Evolutionary conservation across 2,113 vertebrate species (phyloP), one percentile per base, ranked within the genome.

Genomic region (Scalopus aquaticus): DNA sequence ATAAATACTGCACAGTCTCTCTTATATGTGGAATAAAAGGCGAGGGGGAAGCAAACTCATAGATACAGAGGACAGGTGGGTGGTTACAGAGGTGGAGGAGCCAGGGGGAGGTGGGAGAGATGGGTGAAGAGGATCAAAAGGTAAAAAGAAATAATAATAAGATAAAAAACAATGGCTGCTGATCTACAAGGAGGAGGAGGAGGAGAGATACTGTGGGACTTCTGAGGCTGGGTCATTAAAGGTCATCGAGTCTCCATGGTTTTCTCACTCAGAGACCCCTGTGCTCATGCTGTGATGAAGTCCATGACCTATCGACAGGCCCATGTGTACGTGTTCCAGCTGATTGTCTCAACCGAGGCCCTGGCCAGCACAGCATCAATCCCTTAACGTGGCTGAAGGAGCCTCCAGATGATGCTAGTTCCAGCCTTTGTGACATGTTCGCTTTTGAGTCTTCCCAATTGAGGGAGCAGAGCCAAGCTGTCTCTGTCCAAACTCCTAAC

Each of bases 351-450:
- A 30, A 20, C 11, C 26, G 24, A 82, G 49, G 76, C 65, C 62
- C 60, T 58, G 35, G 49, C 19, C 49, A 51, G 44, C 1, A 92
- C 51, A 86, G 20, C 49, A 84, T 42, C n/a, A 62, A 56, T 72
- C 62, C 49, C 32, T 32, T 39, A 54, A 65, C 39, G 72, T 30
- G 17, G 51, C 46, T n/a, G 9, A 37, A 84, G 89, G 56, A 80
- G 49, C 58, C 73, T 94, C 83, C 51, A 88, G 82, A 87, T 16
- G 32, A 51, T 88, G 88, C 56, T 35, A 95, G 44, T 3, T 74
- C 19, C 73, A 88, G 58, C 26, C 42, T 76, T 80, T 73, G 56
- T 83, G 76, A 87, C 13, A 91, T 5, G 2, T 19, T 6, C 28
- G 32, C 20, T 32, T 74, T 76, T 0, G 4, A 82, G 60, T 69